Evolutionary conservation across 2,888 invertebrate genomes (phyloP), one percentile per base, ranked within the genome.

Genomic region (Dastarcus helophoroides): DNA sequence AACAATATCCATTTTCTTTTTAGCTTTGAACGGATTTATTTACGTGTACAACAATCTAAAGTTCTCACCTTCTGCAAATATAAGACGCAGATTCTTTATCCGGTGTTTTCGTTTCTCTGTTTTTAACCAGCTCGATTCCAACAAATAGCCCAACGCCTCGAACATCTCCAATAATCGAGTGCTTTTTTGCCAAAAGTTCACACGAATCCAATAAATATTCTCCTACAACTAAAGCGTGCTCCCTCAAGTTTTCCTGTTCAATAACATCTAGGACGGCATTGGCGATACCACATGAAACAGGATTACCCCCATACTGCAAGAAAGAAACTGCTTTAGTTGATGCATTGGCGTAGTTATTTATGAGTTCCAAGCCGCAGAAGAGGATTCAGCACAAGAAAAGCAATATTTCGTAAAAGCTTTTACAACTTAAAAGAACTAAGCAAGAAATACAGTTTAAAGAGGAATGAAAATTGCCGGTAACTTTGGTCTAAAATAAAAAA

Each of bases 271-370:
- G 74, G 1, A 98, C 97, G 3, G 94, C 89, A 54, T 86, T 83
- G 0, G 90, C 93, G 27, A 95, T 84, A 1, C 95, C 94, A 56
- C 95, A 95, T 0, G 95, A 94, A 0, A 98, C 97, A 7, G 98
- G 95, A 66, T 99, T 98, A 6, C 98, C 98, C 7, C 97, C 98
- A 55, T 90, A 98, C 89, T 91, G 62, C n/a, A n/a, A n/a, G n/a
- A n/a, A n/a, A n/a, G n/a, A n/a, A n/a, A n/a, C n/a, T n/a, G n/a
- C n/a, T n/a, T n/a, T n/a, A n/a, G n/a, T n/a, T n/a, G n/a, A n/a
- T n/a, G n/a, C n/a, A n/a, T n/a, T n/a, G n/a, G n/a, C n/a, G n/a
- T n/a, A n/a, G n/a, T n/a, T n/a, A n/a, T n/a, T n/a, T n/a, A n/a
- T n/a, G n/a, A n/a, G n/a, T n/a, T n/a, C n/a, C n/a, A n/a, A n/a